phyloP scores from a whole-genome alignment of 2,888 invertebrate species.

The Meteorus colon region DNA sequence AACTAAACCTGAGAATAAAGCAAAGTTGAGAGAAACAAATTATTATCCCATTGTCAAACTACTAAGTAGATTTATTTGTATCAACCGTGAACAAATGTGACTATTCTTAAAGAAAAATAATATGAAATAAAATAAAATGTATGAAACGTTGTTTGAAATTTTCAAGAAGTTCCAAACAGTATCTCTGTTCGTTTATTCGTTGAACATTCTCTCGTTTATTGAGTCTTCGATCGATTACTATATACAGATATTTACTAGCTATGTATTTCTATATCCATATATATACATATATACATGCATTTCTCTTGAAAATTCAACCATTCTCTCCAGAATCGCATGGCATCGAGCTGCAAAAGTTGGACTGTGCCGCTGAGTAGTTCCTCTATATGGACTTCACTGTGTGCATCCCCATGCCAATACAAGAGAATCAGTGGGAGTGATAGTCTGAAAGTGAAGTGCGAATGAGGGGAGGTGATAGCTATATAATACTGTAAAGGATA shows the following conservation, averaged over 20 bases:
- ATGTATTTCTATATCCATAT: neutral
- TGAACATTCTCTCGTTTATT: neutral
- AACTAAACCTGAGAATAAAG: neutral
- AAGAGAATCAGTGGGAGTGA: neutral
- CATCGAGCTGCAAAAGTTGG: slow-evolving; percentile 22
- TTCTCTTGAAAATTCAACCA: slow-evolving; percentile 11
- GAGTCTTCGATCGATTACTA: slow-evolving; percentile 13
- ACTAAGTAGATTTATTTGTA: neutral
- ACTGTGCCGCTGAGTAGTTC: slow-evolving; percentile 18
- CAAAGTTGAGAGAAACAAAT: neutral
- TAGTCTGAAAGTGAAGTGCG: neutral
- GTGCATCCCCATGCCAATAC: neutral
- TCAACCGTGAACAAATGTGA: neutral
- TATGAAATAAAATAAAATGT: slow-evolving; percentile 3
- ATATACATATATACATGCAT: neutral
- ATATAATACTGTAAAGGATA: neutral
- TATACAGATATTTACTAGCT: neutral
- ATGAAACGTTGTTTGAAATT: neutral
- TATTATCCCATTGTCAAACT: neutral
- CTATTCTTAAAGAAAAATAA: neutral
- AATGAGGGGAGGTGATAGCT: neutral
- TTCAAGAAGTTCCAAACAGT: neutral
- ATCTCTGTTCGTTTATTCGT: neutral
- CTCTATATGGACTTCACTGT: slow-evolving; percentile 16
- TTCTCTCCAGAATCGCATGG: slow-evolving; percentile 14